Evolutionary conservation across 2,797 vertebrate genomes (phyloP).

Genomic region (Sylvia borin): DNA sequence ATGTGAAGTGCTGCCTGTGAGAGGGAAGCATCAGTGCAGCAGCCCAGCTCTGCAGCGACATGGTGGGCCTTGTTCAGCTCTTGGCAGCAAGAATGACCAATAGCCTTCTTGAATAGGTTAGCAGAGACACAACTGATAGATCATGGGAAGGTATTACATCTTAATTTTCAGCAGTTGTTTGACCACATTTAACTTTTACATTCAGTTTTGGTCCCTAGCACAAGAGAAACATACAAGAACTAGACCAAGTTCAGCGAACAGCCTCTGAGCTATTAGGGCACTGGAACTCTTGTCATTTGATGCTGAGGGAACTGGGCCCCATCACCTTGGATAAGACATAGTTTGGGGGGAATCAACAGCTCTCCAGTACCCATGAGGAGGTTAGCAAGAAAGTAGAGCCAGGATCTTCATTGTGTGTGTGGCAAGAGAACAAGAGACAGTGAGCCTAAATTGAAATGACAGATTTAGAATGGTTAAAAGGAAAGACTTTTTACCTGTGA

Average conservation of each 20-base stretch:
- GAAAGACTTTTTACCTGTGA: background rate
- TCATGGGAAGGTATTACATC: background rate
- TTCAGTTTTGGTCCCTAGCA: background rate
- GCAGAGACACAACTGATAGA: background rate
- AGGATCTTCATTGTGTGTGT: background rate
- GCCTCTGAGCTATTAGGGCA: background rate
- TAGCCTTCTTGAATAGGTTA: background rate
- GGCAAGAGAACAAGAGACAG: background rate
- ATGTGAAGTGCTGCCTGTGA: fast-evolving
- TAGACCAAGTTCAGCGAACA: background rate
- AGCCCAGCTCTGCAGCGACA: background rate
- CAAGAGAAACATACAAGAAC: background rate
- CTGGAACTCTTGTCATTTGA: background rate
- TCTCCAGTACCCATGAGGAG: background rate
- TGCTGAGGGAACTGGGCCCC: background rate
- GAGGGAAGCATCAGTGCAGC: background rate
- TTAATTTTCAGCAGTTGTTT: background rate
- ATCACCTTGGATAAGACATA: background rate
- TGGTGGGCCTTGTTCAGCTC: background rate
- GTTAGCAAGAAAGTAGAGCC: background rate
- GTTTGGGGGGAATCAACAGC: background rate
- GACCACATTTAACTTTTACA: background rate
- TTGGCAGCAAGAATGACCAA: background rate
- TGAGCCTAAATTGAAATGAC: background rate
- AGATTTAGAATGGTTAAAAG: background rate